A percentile compares a stretch with the other conserved stretches of the same genome.
Evolutionary conservation across 2,797 vertebrate species (phyloP).

Genomic region (Eospalax fontanierii): DNA sequence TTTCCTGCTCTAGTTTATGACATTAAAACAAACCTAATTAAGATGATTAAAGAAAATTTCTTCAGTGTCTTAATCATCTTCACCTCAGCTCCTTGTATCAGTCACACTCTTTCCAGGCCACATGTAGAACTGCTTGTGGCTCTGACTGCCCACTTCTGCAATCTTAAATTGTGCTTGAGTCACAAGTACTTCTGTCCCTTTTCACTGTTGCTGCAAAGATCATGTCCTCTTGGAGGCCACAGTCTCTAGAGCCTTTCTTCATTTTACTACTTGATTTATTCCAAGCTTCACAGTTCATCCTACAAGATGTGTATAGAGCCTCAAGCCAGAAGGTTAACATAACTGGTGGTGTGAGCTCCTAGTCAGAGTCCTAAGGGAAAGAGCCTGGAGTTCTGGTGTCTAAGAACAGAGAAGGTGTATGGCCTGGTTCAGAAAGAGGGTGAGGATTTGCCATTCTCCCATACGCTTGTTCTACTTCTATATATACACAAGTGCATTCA

Average conservation of each 20-base stretch:
- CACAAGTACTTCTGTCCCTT: neutral
- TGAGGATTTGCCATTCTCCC: neutral
- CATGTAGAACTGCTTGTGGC: neutral
- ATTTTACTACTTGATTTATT: neutral
- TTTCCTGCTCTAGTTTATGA: conserved; percentile 11
- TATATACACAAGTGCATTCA: neutral
- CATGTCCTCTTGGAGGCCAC: neutral
- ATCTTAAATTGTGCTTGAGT: neutral
- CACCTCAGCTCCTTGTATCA: neutral
- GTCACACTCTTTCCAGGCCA: neutral
- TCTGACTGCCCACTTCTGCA: neutral
- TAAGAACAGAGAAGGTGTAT: neutral
- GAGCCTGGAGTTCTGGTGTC: neutral
- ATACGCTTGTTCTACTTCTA: neutral
- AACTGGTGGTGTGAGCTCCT: neutral
- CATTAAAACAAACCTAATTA: neutral
- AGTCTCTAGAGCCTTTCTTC: neutral
- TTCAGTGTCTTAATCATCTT: neutral
- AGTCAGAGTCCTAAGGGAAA: neutral
- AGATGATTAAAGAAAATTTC: conserved; percentile 1
- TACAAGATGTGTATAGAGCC: neutral
- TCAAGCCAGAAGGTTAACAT: neutral
- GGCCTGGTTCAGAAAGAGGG: neutral
- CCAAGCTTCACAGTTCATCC: neutral
- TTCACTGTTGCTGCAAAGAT: neutral